Evolutionary conservation across 2,888 invertebrate species (phyloP).

Genomic region (Drosophila neotestacea): DNA sequence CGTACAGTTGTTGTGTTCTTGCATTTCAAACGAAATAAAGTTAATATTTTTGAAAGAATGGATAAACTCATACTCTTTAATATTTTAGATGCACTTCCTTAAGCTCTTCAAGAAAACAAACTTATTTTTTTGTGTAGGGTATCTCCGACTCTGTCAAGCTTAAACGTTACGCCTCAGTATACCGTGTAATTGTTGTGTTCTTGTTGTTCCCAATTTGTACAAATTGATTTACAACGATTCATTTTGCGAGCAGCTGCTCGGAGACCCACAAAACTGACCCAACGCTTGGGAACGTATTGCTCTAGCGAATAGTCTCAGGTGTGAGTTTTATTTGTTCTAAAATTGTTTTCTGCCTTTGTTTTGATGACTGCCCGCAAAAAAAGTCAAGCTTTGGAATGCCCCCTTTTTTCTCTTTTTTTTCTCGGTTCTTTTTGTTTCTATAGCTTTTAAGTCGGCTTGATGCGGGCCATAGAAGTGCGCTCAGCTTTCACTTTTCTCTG

Average conservation of each 20-base stretch:
- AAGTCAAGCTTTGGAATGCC: slow-evolving; percentile 24
- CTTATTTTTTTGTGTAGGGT: slow-evolving; percentile 9
- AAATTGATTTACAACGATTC: slow-evolving; percentile 76
- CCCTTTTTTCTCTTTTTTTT: slow-evolving; percentile 11
- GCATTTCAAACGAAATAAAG: not conserved
- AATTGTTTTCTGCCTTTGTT: slow-evolving; percentile 52
- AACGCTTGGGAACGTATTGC: slow-evolving; percentile 13
- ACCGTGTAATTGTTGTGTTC: slow-evolving; percentile 60
- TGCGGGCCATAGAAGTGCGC: slow-evolving; percentile 58
- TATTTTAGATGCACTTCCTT: not conserved
- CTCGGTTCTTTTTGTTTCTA: not conserved
- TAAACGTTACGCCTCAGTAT: slow-evolving; percentile 30
- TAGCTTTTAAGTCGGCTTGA: slow-evolving; percentile 42
- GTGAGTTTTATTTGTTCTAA: slow-evolving; percentile 73
- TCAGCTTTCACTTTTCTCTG: slow-evolving; percentile 55
- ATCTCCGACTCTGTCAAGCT: not conserved
- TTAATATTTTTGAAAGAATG: not conserved
- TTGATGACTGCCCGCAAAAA: slow-evolving; percentile 20
- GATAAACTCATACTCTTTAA: not conserved
- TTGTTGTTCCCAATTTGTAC: slow-evolving; percentile 54
- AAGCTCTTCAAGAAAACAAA: not conserved
- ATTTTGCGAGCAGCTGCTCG: slow-evolving; percentile 62
- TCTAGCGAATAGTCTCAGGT: slow-evolving; percentile 58
- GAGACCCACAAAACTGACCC: slow-evolving; percentile 41
- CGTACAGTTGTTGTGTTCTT: slow-evolving; percentile 60